A percentile compares a stretch with the other conserved stretches of the same genome.
phyloP scores from a whole-genome alignment of 1,140 invertebrate genomes.

The Drosophila takahashii region DNA sequence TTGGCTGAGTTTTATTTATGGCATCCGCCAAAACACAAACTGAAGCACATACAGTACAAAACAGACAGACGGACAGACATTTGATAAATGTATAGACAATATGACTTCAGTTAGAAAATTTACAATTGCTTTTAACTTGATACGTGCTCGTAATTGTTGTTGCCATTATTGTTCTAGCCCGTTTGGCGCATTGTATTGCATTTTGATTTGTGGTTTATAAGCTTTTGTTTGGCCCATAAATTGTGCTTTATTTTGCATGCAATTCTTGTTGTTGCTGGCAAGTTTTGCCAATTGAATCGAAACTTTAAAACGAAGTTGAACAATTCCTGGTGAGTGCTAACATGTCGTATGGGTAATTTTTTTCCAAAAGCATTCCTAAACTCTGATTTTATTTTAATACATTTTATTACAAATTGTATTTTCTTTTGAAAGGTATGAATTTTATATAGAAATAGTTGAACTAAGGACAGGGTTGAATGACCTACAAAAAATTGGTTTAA shows the following conservation, averaged over 20 bases:
- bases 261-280: conserved; percentile 14
- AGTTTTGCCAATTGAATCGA: conserved; percentile 47
- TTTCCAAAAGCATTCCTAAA: conserved; percentile 5
- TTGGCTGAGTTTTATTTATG: conserved; percentile 79
- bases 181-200: conserved; percentile 71
- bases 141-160: conserved; percentile 64
- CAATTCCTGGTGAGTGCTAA: not conserved
- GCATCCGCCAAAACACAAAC: conserved; percentile 72
- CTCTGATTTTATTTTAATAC: not conserved
- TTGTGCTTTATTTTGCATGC: conserved; percentile 70
- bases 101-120: conserved; percentile 80
- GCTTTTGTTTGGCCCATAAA: conserved; percentile 74
- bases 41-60: conserved; percentile 28
- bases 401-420: not conserved
- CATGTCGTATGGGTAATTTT: conserved; percentile 28
- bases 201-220: conserved; percentile 80
- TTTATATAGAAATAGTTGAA: not conserved
- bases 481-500: too few relatives aligned
- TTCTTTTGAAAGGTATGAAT: not conserved
- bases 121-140: conserved; percentile 80
- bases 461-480: too few relatives aligned
- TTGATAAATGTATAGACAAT: conserved; percentile 79
- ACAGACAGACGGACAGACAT: conserved; percentile 63
- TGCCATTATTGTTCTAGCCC: conserved; percentile 36
- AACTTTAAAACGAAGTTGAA: conserved; percentile 17